Conservation (phyloP, 2,888 invertebrate species). For the Bombylius major region DNA sequence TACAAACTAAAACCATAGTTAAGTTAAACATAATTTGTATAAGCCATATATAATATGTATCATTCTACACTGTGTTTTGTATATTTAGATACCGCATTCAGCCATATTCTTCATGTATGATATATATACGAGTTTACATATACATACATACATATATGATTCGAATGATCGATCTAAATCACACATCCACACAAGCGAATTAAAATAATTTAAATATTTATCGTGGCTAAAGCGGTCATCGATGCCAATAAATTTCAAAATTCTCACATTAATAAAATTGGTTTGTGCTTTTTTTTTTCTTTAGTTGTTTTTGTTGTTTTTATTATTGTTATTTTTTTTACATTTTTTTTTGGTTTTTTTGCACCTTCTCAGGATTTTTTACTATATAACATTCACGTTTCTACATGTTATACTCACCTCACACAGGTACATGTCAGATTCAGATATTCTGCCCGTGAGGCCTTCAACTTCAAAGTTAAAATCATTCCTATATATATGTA, state of each 20-base stretch:
- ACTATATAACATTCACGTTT: neutral
- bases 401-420: neutral
- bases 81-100: too few relatives aligned
- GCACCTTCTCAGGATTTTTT: neutral
- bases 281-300: neutral
- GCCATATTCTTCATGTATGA: too few relatives aligned
- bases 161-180: neutral
- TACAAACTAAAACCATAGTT: neutral
- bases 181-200: constrained; percentile 8
- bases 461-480: neutral
- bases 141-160: neutral
- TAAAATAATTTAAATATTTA: constrained; percentile 8
- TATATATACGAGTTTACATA: too few relatives aligned
- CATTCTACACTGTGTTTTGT: too few relatives aligned
- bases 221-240: neutral
- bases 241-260: constrained; percentile 24
- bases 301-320: neutral
- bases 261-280: constrained; percentile 27
- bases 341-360: neutral
- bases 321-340: neutral
- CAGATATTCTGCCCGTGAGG: neutral
- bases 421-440: neutral
- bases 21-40: too few relatives aligned
- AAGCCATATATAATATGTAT: too few relatives aligned
- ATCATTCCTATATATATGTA: too few relatives aligned